Base-by-base conservation (phyloP, 2,113 vertebrate genomes). In the Takifugu bimaculatus region DNA sequence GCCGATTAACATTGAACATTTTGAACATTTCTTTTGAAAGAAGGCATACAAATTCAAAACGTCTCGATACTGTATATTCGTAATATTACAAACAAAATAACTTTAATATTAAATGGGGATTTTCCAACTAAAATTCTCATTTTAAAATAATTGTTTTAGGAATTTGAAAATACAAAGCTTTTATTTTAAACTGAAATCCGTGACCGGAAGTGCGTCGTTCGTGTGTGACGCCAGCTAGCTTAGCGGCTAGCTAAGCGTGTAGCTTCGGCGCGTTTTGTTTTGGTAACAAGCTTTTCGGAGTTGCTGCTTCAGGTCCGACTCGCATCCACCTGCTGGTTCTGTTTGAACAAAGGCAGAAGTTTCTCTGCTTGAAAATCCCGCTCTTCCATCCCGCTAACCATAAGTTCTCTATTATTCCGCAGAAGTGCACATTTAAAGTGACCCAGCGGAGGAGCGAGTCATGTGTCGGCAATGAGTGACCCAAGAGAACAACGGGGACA, bases 401-500 rank as follows among this genome's bases (percentile, higher is more conserved):
- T 27, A 71, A 20, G 56, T 60, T 63, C 39, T 66, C 56, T 68
- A 1, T 74, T 52, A n/a, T n/a, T 66, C 57, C 74, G 68, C 81
- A 87, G 85, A 50, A n/a, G 45, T 54, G 26, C 52, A 39, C 50
- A n/a, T 42, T 48, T 60, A 80, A 83, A 84, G 78, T 71, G 68
- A 13, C 45, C 25, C 43, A 78, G 57, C 72, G 1, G 57, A 44
- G 63, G 59, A n/a, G 67, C 13, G 54, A 63, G 64, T 28, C 59
- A 81, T 84, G 84, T 56, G 54, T 26, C 64, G 86, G 80, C 73
- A 67, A 87, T 86, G 86, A 86, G 51, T 67, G 70, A 79, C 61
- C 57, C 69, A 11, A 70, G 70, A 67, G 68, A 51, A 67, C 26
- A 52, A 35, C 35, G 59, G 65, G 50, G 64, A 50, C 51, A 78